These are phyloP conservation scores for Mus pahari DNA, from an alignment of 2,113 vertebrate genomes.

Conservation along the genomic window DNA sequence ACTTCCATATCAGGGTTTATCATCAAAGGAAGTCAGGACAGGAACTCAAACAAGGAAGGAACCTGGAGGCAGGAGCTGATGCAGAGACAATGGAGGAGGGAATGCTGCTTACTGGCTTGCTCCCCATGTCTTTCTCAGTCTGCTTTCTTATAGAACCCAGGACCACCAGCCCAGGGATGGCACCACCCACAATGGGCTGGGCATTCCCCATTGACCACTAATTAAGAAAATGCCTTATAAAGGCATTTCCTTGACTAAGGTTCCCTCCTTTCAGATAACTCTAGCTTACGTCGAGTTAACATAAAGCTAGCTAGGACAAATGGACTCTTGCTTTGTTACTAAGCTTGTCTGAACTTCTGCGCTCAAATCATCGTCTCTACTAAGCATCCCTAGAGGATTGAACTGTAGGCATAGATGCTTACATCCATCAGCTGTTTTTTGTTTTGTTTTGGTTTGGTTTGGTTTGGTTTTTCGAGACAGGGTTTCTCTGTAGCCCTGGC, in stretches of 20 bases:
- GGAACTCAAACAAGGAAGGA: neutral
- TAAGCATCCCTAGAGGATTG: neutral
- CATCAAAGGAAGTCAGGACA: neutral
- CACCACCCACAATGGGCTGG: neutral
- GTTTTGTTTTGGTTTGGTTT: too few relatives aligned
- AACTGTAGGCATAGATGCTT: neutral
- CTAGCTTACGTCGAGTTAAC: neutral
- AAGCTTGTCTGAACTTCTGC: neutral
- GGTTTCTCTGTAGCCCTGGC: too few relatives aligned
- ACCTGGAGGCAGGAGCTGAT: neutral
- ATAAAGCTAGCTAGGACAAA: neutral
- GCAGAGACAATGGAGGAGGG: neutral
- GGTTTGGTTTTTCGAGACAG: too few relatives aligned
- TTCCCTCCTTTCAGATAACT: neutral
- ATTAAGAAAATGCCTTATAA: neutral
- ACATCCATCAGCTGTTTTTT: constrained; percentile 10
- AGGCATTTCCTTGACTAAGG: neutral
- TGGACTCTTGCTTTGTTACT: neutral
- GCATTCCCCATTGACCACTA: neutral
- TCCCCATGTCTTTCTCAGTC: neutral
- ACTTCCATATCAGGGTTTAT: neutral
- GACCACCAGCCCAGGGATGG: neutral
- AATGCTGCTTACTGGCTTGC: neutral
- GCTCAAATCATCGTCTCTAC: neutral
- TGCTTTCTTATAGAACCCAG: neutral